Base-by-base conservation (phyloP, 2,888 invertebrate species). In the Tipula lateralis region DNA sequence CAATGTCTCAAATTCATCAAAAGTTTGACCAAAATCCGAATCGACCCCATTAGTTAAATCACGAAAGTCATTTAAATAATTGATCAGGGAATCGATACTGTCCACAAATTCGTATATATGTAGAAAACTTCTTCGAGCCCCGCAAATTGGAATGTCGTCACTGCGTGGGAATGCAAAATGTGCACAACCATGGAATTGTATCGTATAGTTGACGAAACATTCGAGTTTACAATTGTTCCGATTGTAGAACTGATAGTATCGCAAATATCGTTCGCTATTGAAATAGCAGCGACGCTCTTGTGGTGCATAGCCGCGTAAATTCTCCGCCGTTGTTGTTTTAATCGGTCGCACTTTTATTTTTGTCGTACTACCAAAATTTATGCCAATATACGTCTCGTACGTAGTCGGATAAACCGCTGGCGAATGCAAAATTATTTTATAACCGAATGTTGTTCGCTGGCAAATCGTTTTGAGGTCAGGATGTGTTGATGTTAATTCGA, bases 361-460 rank as follows among this genome's bases (percentile, higher is more conserved):
- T 5, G 32, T 30, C 0, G 16, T 13, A 9, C n/a, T 82, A 16
- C 30, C 82, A 82, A 30, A 30, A 30, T 82, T 29, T 30, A 82
- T 32, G 0, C 82, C 30, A 16, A 30, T 29, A 30, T 30, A 82
- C 2, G 13, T 82, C 30, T 82, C 32, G 16, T n/a, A 82, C n/a
- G 82, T 29, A 6, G n/a, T 29, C 16, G 82, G 82, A 30, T 82
- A 82, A 6, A n/a, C 9, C 1, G 19, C 32, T 0, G 82, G 82
- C 29, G 82, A 82, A n/a, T 82, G 82, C n/a, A 82, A 82, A 29
- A 32, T 82, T 1, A 82, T 19, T 82, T 82, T 82, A 82, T 82
- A 82, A 7, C 82, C 82, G 6, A 30, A 1, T 30, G 29, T 32
- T 6, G 82, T 30, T 30, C n/a, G 0, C 5, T 32, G 82, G 9